Evolutionary conservation across 2,797 vertebrate species (phyloP), one percentile per base, ranked within the genome.

Genomic region (Spheniscus humboldti): DNA sequence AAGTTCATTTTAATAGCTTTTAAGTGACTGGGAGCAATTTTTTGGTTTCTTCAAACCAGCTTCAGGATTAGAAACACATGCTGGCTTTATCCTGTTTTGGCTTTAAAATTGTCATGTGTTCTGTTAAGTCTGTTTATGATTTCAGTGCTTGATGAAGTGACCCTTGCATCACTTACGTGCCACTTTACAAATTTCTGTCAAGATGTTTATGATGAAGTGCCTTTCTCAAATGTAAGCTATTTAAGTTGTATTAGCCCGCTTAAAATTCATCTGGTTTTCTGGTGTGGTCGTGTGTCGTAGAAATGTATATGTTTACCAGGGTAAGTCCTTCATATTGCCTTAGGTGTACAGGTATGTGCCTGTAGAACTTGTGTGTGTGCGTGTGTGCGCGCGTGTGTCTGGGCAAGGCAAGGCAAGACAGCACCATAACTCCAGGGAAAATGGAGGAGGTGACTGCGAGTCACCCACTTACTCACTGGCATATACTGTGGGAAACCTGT

Each of bases 321-420:
- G 6, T 7, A 43, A 78, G 18, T n/a, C 37, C 39, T 84, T 63
- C 9, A 1, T 22, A 8, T 12, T 76, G 53, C 19, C 71, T 56
- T 3, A 0, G 37, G 64, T 74, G 53, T 77, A 41, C 88, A 27
- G 52, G 86, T 82, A 19, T 85, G 77, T 76, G 95, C 74, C 92
- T 85, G 96, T 56, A 93, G 84, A 30, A 33, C 22, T 9, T 24
- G 33, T 45, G 63, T 74, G 56, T 60, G 79, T 53, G 72, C 11
- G 48, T 47, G 66, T 71, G 76, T 25, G 30, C 25, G 27, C 4
- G 28, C 7, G 72, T 88, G 95, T 79, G 84, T 43, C 60, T 11
- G 69, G 90, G 69, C 95, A 71, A 82, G 95, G 96, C 96, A 69
- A 75, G 94, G 94, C 94, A 93, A 84, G 82, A 57, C 91, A 88